Evolutionary conservation across 2,888 invertebrate genomes (phyloP).

Genomic region (Chironomus riparius): DNA sequence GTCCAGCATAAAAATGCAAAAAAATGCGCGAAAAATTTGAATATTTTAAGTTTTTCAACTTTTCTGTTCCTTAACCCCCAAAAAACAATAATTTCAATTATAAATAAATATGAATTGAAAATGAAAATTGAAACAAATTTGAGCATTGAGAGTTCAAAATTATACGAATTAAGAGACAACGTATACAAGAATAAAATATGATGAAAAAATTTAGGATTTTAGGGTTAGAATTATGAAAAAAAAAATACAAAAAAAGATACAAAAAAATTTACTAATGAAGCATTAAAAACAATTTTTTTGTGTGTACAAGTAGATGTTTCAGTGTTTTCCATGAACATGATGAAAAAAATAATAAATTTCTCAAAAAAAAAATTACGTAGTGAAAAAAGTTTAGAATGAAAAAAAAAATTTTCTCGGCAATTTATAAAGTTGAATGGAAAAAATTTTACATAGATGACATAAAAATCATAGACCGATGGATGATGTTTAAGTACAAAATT

Average conservation of each 20-base stretch:
- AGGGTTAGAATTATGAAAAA: neutral
- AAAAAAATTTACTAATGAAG: neutral
- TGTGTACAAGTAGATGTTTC: constrained; percentile 24
- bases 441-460: neutral
- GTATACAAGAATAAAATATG: constrained; percentile 13
- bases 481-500: neutral
- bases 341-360: neutral
- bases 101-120: neutral
- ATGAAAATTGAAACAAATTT: constrained; percentile 8
- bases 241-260: neutral
- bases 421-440: neutral
- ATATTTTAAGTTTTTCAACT: too few species aligned
- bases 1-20: too few species aligned
- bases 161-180: constrained; percentile 25
- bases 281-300: constrained; percentile 2
- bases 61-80: too few species aligned
- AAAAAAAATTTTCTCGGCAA: constrained; percentile 4
- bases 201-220: neutral
- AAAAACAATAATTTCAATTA: too few species aligned
- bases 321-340: neutral
- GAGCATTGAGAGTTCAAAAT: constrained; percentile 24
- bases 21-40: too few species aligned
- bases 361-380: neutral
- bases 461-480: neutral
- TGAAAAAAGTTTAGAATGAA: neutral